Evolutionary conservation across 1,140 invertebrate genomes (phyloP).

Genomic region (Eriosoma lanigerum): DNA sequence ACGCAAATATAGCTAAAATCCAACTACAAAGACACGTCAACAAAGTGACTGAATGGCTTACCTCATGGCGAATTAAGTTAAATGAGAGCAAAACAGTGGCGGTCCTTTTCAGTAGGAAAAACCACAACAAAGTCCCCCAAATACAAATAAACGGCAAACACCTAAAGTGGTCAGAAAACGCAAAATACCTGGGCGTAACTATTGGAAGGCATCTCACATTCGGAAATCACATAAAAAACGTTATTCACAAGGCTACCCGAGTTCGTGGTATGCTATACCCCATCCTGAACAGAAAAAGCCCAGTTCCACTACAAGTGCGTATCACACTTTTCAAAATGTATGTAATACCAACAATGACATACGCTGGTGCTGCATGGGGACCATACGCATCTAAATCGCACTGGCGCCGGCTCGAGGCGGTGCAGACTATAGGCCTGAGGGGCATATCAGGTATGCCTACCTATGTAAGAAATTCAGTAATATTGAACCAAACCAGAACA

Average conservation of each 20-base stretch:
- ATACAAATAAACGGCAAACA: too few relatives aligned
- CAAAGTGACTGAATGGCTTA: background rate
- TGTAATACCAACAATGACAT: background rate
- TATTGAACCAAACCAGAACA: too few relatives aligned
- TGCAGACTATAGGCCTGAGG: background rate
- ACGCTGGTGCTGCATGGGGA: background rate
- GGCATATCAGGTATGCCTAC: too few relatives aligned
- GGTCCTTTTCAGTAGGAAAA: slow-evolving; percentile 59
- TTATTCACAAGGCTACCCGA: too few relatives aligned
- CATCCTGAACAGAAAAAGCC: too few relatives aligned
- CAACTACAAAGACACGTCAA: background rate
- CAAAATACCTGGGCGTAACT: slow-evolving; percentile 80
- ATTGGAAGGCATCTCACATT: background rate
- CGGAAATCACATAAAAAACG: too few relatives aligned
- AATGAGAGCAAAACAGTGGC: background rate
- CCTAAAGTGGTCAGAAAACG: slow-evolving; percentile 77
- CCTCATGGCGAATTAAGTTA: background rate
- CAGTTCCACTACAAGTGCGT: too few relatives aligned
- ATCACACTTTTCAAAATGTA: too few relatives aligned
- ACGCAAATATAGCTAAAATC: background rate
- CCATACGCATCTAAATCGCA: too few relatives aligned
- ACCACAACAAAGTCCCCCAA: slow-evolving; percentile 63
- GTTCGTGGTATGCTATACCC: too few relatives aligned
- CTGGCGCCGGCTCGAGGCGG: slow-evolving; percentile 52
- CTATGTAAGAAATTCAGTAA: too few relatives aligned